Percentiles rank a stretch among this genome's conserved stretches.
phyloP scores from a whole-genome alignment of 2,888 invertebrate genomes.

The Hydrotaea cyrtoneurina region DNA sequence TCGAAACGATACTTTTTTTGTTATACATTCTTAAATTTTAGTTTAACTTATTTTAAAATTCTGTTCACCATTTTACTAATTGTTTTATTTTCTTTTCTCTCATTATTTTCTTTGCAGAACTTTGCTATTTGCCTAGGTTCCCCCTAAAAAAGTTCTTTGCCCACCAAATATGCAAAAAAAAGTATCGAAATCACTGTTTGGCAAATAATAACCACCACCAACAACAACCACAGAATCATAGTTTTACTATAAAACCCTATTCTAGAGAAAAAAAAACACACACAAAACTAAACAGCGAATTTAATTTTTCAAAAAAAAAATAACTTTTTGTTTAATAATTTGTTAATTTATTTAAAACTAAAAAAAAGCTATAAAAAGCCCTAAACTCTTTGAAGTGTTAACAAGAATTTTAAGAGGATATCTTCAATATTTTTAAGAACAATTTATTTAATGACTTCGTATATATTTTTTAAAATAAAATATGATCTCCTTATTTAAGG shows the following conservation, averaged over 20 bases:
- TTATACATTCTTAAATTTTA: background rate
- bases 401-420: constrained; percentile 11
- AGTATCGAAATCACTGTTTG: no score
- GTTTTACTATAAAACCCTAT: constrained; percentile 17
- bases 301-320: constrained; percentile 59
- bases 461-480: constrained; percentile 39
- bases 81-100: background rate
- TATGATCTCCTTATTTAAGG: constrained; percentile 71
- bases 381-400: constrained; percentile 39
- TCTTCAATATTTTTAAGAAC: constrained; percentile 20
- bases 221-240: constrained; percentile 40
- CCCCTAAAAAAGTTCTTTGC: background rate
- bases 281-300: constrained; percentile 55
- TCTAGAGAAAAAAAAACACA: constrained; percentile 40
- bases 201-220: background rate
- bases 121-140: background rate
- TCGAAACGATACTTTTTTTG: background rate
- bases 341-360: constrained; percentile 51
- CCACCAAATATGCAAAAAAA: no score
- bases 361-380: constrained; percentile 4
- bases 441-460: constrained; percentile 45
- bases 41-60: background rate
- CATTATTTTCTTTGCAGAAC: constrained; percentile 22
- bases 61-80: background rate
- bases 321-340: constrained; percentile 29